Conservation (phyloP, 1,140 invertebrate species). For the Arctopsyche grandis region DNA sequence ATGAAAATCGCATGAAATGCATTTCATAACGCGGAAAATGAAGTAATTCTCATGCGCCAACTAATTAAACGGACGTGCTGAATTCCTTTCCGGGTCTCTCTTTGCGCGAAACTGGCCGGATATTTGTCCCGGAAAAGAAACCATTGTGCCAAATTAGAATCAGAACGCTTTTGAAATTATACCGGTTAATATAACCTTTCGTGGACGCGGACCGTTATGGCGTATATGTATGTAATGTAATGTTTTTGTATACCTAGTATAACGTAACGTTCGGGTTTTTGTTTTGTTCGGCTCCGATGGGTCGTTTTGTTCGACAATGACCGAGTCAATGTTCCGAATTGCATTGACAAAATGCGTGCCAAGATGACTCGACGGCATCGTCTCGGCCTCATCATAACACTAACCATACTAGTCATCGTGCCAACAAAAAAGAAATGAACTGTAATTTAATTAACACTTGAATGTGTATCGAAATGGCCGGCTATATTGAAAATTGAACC, state of each 20-base stretch:
- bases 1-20: constrained; percentile 13
- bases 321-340: neutral
- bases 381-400: neutral
- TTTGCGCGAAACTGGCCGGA: too few species aligned
- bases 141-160: too few species aligned
- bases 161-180: too few species aligned
- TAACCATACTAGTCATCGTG: constrained; percentile 6
- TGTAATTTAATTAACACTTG: constrained; percentile 13
- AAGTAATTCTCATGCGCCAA: constrained; percentile 9
- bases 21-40: neutral
- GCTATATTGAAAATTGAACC: neutral
- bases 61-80: neutral
- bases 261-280: neutral
- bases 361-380: constrained; percentile 2
- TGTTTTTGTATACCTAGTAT: too few species aligned
- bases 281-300: neutral
- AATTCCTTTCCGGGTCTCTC: neutral
- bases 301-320: neutral
- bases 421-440: constrained; percentile 14
- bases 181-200: neutral
- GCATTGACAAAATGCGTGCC: neutral
- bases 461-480: constrained; percentile 11
- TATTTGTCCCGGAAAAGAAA: too few species aligned
- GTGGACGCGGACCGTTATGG: too few species aligned
- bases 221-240: neutral